phyloP scores from a whole-genome alignment of 2,888 invertebrate species.

The Lithophane ornitopus region DNA sequence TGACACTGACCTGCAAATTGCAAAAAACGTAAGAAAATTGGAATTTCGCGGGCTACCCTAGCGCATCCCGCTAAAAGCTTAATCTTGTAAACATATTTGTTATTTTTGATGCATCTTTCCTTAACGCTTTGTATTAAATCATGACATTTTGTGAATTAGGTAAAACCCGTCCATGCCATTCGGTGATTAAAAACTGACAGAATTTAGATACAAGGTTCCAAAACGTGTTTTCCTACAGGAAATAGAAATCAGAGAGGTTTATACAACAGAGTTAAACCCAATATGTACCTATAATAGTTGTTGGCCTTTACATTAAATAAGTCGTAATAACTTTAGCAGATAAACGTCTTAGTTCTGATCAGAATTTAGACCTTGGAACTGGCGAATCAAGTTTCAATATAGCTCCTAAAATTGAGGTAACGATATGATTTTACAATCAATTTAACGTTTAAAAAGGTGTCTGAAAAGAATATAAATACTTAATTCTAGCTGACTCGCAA shows the following conservation, averaged over 20 bases:
- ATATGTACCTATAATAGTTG: background rate
- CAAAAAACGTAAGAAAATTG: too few species aligned
- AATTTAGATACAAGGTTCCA: background rate
- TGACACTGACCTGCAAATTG: too few species aligned
- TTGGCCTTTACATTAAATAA: background rate
- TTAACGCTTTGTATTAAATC: background rate
- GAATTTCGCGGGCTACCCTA: too few species aligned
- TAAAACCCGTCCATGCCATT: constrained; percentile 2
- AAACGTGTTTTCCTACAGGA: background rate
- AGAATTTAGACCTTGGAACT: too few species aligned
- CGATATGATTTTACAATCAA: background rate
- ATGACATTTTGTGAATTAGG: background rate
- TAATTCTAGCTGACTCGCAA: background rate
- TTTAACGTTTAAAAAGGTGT: too few species aligned
- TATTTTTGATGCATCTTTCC: background rate
- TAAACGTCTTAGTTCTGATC: too few species aligned
- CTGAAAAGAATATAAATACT: background rate
- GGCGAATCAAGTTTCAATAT: too few species aligned
- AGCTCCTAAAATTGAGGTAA: background rate
- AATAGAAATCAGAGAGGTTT: background rate
- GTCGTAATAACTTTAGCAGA: too few species aligned
- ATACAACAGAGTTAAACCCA: background rate
- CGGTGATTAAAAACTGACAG: background rate
- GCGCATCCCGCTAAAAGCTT: background rate
- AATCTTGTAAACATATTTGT: background rate